phyloP scores from a whole-genome alignment of 2,113 vertebrate species.

The Natator depressus region DNA sequence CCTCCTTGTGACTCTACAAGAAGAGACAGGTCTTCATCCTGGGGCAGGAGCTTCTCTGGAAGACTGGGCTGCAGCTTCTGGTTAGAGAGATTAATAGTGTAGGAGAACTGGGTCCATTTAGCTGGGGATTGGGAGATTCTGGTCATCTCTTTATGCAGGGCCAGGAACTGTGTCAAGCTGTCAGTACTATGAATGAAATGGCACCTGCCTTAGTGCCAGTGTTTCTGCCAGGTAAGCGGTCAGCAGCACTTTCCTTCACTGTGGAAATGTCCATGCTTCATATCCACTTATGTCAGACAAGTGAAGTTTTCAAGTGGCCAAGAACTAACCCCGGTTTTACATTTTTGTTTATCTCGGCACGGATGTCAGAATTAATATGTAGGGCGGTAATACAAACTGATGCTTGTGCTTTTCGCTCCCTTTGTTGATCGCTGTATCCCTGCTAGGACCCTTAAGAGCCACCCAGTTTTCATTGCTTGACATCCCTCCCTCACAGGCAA shows the following conservation, averaged over 20 bases:
- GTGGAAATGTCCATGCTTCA: background rate
- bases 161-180: background rate
- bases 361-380: background rate
- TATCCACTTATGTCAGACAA: background rate
- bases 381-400: background rate
- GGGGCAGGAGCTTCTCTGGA: background rate
- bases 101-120: no score
- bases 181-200: background rate
- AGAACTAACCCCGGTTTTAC: background rate
- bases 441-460: accelerated
- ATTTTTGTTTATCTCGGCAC: background rate
- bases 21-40: background rate
- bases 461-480: accelerated
- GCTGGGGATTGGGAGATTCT: background rate
- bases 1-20: background rate
- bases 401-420: background rate
- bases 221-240: background rate
- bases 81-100: background rate
- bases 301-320: background rate
- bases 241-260: background rate
- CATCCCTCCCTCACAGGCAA: background rate
- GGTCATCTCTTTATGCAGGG: background rate
- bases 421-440: accelerated
- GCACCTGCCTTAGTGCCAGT: background rate
- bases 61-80: no score